Conservation (phyloP, 2,797 vertebrate species). For the Pangasius djambal region DNA sequence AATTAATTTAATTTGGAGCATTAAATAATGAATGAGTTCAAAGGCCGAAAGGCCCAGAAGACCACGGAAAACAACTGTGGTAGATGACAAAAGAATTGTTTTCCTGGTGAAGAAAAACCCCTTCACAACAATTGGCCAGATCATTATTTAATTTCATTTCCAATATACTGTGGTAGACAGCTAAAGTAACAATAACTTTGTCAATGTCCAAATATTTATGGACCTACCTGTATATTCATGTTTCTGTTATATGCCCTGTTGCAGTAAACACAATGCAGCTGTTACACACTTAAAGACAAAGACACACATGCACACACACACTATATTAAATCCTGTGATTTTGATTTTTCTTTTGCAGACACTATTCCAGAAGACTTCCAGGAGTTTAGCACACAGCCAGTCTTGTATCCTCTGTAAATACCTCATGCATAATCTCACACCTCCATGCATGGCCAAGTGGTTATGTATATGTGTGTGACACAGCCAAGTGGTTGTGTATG, state of each 20-base stretch:
- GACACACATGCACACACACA: not conserved
- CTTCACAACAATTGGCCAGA: no score
- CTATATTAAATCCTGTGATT: not conserved
- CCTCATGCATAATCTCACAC: conserved; percentile 15
- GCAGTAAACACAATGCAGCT: not conserved
- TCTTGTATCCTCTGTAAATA: conserved; percentile 79
- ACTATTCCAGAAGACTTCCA: conserved; percentile 98
- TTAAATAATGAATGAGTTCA: not conserved
- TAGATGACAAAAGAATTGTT: no score
- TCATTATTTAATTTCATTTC: no score
- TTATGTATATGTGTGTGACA: conserved; percentile 43
- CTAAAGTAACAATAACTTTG: not conserved
- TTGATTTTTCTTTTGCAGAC: conserved; percentile 74
- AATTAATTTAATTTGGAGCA: not conserved
- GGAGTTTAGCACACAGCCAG: conserved; percentile 92
- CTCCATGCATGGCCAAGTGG: conserved; percentile 12
- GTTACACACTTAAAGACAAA: not conserved
- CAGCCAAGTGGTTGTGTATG: conserved; percentile 1
- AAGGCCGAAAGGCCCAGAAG: not conserved
- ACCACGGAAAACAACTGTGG: not conserved
- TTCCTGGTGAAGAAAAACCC: no score
- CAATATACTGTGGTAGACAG: no score
- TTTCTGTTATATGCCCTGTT: not conserved
- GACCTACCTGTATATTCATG: not conserved
- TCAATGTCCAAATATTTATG: not conserved